phyloP scores from a whole-genome alignment of 2,888 invertebrate species.

The Serrognathus titanus region DNA sequence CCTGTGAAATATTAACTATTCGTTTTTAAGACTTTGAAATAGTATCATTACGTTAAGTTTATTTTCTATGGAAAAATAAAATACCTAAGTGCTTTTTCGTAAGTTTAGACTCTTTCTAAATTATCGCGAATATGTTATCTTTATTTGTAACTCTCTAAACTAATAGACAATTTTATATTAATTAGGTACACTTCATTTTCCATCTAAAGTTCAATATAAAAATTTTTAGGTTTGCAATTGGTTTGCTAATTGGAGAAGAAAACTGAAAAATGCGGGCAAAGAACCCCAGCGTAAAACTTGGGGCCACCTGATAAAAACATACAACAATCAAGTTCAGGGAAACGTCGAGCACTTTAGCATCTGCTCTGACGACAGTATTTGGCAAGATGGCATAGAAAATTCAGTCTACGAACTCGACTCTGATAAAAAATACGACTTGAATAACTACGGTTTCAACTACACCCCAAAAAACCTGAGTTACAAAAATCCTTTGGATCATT shows the following conservation, averaged over 20 bases:
- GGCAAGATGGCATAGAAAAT: slow-evolving; percentile 60
- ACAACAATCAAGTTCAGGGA: slow-evolving; percentile 71
- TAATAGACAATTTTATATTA: too few species aligned
- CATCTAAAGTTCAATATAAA: neutral
- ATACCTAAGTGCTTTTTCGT: too few species aligned
- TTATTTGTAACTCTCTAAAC: too few species aligned
- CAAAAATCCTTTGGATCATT: slow-evolving; percentile 37
- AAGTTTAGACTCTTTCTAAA: too few species aligned
- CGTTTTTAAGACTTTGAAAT: too few species aligned
- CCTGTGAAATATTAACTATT: too few species aligned
- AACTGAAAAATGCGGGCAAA: slow-evolving; percentile 70
- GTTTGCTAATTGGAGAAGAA: slow-evolving; percentile 81
- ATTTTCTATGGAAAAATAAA: too few species aligned
- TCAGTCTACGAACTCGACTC: slow-evolving; percentile 21
- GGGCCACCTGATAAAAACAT: slow-evolving; percentile 69
- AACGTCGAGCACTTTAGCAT: slow-evolving; percentile 79
- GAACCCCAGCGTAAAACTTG: slow-evolving; percentile 68
- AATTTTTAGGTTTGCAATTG: slow-evolving; percentile 66
- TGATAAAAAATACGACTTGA: slow-evolving; percentile 22
- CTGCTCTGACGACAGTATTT: slow-evolving; percentile 74
- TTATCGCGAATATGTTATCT: too few species aligned
- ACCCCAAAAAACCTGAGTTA: slow-evolving; percentile 8
- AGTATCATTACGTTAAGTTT: too few species aligned
- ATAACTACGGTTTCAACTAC: slow-evolving; percentile 3
- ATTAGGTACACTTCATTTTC: too few species aligned